Evolutionary conservation across 1,140 invertebrate genomes (phyloP).

Genomic region (Scaptomyza montana): DNA sequence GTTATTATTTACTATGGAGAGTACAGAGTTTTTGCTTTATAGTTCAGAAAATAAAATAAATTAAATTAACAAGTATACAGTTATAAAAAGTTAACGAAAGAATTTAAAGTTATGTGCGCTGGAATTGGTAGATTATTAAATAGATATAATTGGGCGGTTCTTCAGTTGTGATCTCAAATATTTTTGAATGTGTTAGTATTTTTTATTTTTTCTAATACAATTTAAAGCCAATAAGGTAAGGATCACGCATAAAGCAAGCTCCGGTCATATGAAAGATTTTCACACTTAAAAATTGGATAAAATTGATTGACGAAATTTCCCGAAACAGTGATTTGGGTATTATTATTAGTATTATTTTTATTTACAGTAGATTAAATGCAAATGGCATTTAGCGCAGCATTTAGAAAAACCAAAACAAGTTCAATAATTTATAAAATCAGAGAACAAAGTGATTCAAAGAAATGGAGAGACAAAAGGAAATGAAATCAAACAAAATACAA

Average conservation of each 20-base stretch:
- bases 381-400: slow-evolving; percentile 52
- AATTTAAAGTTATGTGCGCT: slow-evolving; percentile 54
- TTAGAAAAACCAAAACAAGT: slow-evolving; percentile 32
- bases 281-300: slow-evolving; percentile 38
- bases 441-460: slow-evolving; percentile 40
- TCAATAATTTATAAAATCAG: slow-evolving; percentile 57
- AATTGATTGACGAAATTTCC: slow-evolving; percentile 27
- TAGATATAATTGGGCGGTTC: slow-evolving; percentile 31
- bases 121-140: slow-evolving; percentile 30
- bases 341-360: slow-evolving; percentile 15
- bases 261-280: slow-evolving; percentile 39
- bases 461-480: slow-evolving; percentile 46
- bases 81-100: slow-evolving; percentile 40
- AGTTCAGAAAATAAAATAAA: slow-evolving; percentile 26
- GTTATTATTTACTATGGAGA: slow-evolving; percentile 66
- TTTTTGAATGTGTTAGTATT: background rate
- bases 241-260: slow-evolving; percentile 53
- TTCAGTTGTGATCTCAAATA: slow-evolving; percentile 46
- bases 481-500: slow-evolving; percentile 47
- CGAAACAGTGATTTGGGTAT: slow-evolving; percentile 30
- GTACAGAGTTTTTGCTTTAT: slow-evolving; percentile 70
- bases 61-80: slow-evolving; percentile 30
- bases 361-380: slow-evolving; percentile 64
- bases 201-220: background rate
- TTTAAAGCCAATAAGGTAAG: slow-evolving; percentile 21